A percentile compares a stretch with the other conserved stretches of the same genome.
phyloP scores from a whole-genome alignment of 2,113 vertebrate species.

The Embiotoca jacksoni region DNA sequence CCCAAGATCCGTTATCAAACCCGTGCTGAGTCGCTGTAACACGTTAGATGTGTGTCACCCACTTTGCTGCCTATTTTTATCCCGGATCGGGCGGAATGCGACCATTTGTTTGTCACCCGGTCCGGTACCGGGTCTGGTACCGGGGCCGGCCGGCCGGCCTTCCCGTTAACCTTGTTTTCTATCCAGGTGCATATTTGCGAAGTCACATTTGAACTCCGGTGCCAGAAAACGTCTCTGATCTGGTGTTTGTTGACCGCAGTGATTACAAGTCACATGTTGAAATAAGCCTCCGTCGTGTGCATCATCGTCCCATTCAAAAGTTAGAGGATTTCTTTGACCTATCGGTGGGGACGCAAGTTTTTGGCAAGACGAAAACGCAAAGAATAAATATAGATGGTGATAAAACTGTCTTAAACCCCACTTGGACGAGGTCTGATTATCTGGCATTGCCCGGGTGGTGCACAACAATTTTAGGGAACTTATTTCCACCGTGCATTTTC shows the following conservation, averaged over 20 bases:
- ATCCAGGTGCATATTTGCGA: conserved; percentile 33
- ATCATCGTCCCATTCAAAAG: background rate
- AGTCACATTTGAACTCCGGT: conserved; percentile 41
- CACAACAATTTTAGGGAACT: too few species aligned
- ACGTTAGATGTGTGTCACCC: conserved; percentile 80
- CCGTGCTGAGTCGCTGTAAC: conserved; percentile 61
- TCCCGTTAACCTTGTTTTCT: conserved; percentile 19
- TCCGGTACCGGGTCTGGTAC: conserved; percentile 51
- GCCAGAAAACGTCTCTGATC: conserved; percentile 8
- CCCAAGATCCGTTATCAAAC: conserved; percentile 49
- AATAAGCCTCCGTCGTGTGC: background rate
- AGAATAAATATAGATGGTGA: too few species aligned
- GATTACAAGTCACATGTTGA: background rate
- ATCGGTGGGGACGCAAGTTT: too few species aligned
- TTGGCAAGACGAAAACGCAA: too few species aligned
- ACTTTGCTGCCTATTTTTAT: conserved; percentile 83
- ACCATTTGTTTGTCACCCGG: conserved; percentile 43
- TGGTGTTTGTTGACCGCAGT: background rate
- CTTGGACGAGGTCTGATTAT: too few species aligned
- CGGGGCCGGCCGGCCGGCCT: conserved; percentile 14
- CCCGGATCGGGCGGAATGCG: conserved; percentile 71
- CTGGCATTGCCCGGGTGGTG: too few species aligned
- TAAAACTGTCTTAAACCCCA: too few species aligned
- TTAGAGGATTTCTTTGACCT: background rate
- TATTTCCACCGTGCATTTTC: too few species aligned